Percentiles rank a stretch among this genome's conserved stretches.
Evolutionary conservation across 2,888 invertebrate genomes (phyloP).

Genomic region (Xanthorhoe spadicearia): DNA sequence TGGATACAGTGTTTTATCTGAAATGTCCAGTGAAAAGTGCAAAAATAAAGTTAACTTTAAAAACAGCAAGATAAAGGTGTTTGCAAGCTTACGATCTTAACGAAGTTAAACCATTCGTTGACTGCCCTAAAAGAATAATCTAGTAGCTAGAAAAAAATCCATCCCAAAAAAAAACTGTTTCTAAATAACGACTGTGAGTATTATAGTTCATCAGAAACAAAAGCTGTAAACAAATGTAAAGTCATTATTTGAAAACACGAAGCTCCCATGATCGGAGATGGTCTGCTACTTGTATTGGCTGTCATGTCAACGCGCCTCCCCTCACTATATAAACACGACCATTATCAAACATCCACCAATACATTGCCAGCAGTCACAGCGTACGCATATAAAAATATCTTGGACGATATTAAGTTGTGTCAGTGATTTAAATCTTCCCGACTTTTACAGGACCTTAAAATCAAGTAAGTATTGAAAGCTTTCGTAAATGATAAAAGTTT

Average conservation of each 20-base stretch:
- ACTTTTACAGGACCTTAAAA: slow-evolving; percentile 67
- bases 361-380: slow-evolving; percentile 76
- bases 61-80: too few species aligned
- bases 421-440: slow-evolving; percentile 64
- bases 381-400: slow-evolving; percentile 66
- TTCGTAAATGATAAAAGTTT: slow-evolving; percentile 13
- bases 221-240: slow-evolving; percentile 32
- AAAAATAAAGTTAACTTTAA: too few species aligned
- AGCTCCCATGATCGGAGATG: slow-evolving; percentile 58
- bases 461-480: slow-evolving; percentile 68
- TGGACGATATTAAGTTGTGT: slow-evolving; percentile 66
- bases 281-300: slow-evolving; percentile 63
- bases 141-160: too few species aligned
- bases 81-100: too few species aligned
- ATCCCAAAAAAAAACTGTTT: neutral
- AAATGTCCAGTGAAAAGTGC: too few species aligned
- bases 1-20: too few species aligned
- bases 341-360: slow-evolving; percentile 75
- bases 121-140: too few species aligned
- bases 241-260: slow-evolving; percentile 46
- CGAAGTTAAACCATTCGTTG: too few species aligned
- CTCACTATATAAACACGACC: slow-evolving; percentile 73
- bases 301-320: slow-evolving; percentile 64
- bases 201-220: slow-evolving; percentile 8
- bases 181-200: neutral